phyloP scores from a whole-genome alignment of 1,140 invertebrate species.

The Mylabris phalerata region DNA sequence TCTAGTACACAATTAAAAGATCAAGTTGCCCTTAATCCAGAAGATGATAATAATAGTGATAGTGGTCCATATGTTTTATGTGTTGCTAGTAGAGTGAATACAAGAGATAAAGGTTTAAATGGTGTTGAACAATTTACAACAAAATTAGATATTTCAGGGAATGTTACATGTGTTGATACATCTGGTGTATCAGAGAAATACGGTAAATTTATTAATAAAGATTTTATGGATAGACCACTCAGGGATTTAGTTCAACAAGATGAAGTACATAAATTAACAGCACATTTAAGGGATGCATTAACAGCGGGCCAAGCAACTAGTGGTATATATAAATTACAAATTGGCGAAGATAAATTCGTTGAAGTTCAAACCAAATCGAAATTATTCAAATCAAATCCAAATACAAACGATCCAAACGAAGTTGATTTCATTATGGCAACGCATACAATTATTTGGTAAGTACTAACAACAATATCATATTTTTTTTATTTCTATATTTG shows the following conservation, averaged over 20 bases:
- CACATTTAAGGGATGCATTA: slow-evolving; percentile 70
- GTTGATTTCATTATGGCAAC: slow-evolving; percentile 87
- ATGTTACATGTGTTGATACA: slow-evolving; percentile 72
- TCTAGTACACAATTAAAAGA: slow-evolving; percentile 50
- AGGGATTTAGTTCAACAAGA: slow-evolving; percentile 72
- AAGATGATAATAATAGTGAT: slow-evolving; percentile 41
- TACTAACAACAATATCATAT: neutral
- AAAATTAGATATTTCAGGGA: slow-evolving; percentile 78
- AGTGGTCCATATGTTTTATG: slow-evolving; percentile 61
- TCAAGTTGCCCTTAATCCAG: slow-evolving; percentile 43
- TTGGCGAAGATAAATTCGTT: slow-evolving; percentile 64
- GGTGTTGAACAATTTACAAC: slow-evolving; percentile 85
- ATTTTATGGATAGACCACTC: slow-evolving; percentile 60
- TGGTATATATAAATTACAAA: slow-evolving; percentile 68
- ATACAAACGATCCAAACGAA: slow-evolving; percentile 54
- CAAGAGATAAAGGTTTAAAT: slow-evolving; percentile 69
- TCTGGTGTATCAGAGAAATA: slow-evolving; percentile 59
- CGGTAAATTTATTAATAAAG: slow-evolving; percentile 62
- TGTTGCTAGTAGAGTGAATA: slow-evolving; percentile 75
- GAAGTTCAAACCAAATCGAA: slow-evolving; percentile 84
- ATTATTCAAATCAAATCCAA: slow-evolving; percentile 65
- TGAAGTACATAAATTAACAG: slow-evolving; percentile 63
- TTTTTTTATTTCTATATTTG: neutral
- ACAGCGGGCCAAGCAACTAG: slow-evolving; percentile 61
- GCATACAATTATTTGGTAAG: slow-evolving; percentile 72